Conservation (phyloP, 2,797 vertebrate species). For the Botia almorhae region DNA sequence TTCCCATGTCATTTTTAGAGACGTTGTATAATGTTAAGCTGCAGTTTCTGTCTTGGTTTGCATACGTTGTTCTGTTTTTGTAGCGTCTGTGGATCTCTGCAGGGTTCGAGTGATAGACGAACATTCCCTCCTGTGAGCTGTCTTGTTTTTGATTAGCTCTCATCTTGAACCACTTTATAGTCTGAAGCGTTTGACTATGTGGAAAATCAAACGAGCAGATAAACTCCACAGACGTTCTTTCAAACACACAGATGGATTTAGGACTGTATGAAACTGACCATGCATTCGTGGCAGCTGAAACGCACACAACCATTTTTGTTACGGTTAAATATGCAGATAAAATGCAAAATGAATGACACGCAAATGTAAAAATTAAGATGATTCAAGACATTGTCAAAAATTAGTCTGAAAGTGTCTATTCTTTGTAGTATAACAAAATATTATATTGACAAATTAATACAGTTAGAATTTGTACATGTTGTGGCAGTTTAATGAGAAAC, state of each 20-base stretch:
- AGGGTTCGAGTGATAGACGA: not conserved
- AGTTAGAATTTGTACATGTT: too few species aligned
- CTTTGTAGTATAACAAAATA: too few species aligned
- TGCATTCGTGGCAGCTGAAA: conserved; percentile 13
- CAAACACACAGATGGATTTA: not conserved
- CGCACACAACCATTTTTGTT: not conserved
- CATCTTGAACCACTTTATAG: conserved; percentile 61
- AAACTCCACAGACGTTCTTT: conserved; percentile 21
- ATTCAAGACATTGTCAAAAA: not conserved
- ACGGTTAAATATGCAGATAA: not conserved
- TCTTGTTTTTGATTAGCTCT: not conserved
- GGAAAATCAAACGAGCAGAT: conserved; percentile 16
- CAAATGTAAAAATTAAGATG: not conserved
- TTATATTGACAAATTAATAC: too few species aligned
- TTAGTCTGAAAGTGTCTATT: too few species aligned
- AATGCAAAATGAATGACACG: not conserved
- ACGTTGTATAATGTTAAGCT: conserved; percentile 27
- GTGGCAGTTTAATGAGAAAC: too few species aligned
- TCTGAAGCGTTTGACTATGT: conserved; percentile 6
- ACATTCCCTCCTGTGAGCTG: conserved; percentile 6
- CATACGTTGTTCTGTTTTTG: conserved; percentile 26
- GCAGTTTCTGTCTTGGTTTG: conserved; percentile 32
- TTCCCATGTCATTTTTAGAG: conserved; percentile 31
- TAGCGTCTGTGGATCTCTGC: not conserved
- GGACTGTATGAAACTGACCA: conserved; percentile 26